These are phyloP conservation scores for Baccha elongata DNA, from an alignment of 2,888 invertebrate genomes.

Conservation along the genomic window DNA sequence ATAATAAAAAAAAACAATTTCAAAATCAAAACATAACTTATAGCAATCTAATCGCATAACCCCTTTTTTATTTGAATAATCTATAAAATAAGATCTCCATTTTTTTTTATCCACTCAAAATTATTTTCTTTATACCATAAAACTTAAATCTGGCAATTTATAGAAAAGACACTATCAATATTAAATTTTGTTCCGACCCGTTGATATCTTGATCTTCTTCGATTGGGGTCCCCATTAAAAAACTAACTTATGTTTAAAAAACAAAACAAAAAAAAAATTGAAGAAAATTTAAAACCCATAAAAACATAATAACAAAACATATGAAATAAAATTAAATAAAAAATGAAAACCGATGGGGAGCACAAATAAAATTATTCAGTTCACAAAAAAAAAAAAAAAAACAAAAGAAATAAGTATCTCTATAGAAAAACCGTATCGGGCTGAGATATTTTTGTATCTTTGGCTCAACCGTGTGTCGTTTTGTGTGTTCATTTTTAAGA, in stretches of 20 bases:
- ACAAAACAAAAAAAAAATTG: conserved; percentile 8
- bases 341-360: background rate
- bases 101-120: conserved; percentile 4
- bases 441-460: conserved; percentile 16
- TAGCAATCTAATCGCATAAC: background rate
- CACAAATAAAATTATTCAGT: conserved; percentile 44
- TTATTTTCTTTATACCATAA: conserved; percentile 6
- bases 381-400: conserved; percentile 44
- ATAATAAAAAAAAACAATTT: background rate
- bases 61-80: background rate
- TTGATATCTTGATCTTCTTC: conserved; percentile 8
- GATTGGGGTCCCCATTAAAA: conserved; percentile 18
- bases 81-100: conserved; percentile 5
- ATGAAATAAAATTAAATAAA: background rate
- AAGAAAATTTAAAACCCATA: background rate
- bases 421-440: conserved; percentile 46
- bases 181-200: background rate
- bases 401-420: conserved; percentile 32
- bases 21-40: background rate
- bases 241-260: conserved; percentile 20
- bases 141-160: background rate
- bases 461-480: background rate
- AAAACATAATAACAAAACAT: conserved; percentile 12
- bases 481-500: background rate
- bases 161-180: background rate